Evolutionary conservation across 2,113 vertebrate species (phyloP).

Genomic region (Chionis minor): DNA sequence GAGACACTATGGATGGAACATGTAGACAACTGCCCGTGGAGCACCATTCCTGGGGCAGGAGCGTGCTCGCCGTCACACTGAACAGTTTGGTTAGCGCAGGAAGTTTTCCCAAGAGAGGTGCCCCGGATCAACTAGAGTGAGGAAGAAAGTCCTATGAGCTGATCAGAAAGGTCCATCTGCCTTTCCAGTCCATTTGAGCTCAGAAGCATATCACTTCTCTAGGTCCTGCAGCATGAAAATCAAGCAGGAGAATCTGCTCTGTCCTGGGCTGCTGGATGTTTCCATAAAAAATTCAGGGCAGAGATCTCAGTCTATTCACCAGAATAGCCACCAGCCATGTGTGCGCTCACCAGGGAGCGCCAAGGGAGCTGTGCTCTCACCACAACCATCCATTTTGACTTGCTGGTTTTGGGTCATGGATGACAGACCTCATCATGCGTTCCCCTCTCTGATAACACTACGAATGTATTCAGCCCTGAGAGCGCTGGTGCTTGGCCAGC

Average conservation of each 20-base stretch:
- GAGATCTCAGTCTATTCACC: background rate
- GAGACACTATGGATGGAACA: background rate
- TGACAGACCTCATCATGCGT: rapidly evolving
- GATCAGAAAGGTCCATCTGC: background rate
- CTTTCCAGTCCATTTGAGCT: too few relatives aligned
- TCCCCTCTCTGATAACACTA: background rate
- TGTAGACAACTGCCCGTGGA: rapidly evolving
- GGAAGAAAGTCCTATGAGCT: background rate
- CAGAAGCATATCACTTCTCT: background rate
- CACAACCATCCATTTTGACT: background rate
- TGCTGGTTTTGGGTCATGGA: background rate
- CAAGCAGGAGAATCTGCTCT: background rate
- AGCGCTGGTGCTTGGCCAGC: background rate
- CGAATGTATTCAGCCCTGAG: background rate
- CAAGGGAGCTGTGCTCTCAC: background rate
- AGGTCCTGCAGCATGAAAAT: background rate
- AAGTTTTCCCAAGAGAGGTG: too few relatives aligned
- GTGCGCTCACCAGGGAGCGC: background rate
- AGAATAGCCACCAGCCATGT: background rate
- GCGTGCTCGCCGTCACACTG: too few relatives aligned
- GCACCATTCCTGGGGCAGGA: background rate
- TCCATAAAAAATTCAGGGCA: background rate
- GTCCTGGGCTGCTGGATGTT: background rate
- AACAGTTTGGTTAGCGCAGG: rapidly evolving
- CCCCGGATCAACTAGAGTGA: too few relatives aligned